Evolutionary conservation across 2,113 vertebrate species (phyloP).

Genomic region (Calypte anna): DNA sequence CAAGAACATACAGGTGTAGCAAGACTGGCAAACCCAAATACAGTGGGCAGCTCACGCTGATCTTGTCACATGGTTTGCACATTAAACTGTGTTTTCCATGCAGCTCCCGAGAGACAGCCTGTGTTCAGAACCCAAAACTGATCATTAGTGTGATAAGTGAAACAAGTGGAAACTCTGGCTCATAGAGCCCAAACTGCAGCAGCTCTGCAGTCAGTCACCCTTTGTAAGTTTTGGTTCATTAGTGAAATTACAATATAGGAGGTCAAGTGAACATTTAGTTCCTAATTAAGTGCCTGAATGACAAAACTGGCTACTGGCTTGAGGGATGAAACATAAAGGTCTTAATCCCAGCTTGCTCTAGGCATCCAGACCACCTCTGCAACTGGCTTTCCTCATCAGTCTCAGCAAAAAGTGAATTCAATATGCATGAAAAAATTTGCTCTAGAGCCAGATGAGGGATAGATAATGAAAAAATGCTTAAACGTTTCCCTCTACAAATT

Average conservation of each 20-base stretch:
- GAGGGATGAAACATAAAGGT: neutral
- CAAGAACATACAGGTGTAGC: neutral
- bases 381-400: neutral
- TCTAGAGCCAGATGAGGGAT: neutral
- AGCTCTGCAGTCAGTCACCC: slow-evolving; percentile 21
- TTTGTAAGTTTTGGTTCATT: slow-evolving; percentile 33
- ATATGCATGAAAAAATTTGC: neutral
- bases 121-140: slow-evolving; percentile 8
- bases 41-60: neutral
- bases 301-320: neutral
- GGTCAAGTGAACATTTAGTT: slow-evolving; percentile 16
- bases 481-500: neutral
- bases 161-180: slow-evolving; percentile 42
- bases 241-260: slow-evolving; percentile 21
- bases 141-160: slow-evolving; percentile 54
- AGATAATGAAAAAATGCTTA: neutral
- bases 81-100: neutral
- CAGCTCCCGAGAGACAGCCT: neutral
- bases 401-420: neutral
- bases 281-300: slow-evolving; percentile 31
- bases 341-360: neutral
- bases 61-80: neutral
- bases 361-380: neutral
- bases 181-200: neutral
- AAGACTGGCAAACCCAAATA: neutral